Base-by-base conservation (phyloP, 92 coral and sea anemone species). In the Micromussa lordhowensis region DNA sequence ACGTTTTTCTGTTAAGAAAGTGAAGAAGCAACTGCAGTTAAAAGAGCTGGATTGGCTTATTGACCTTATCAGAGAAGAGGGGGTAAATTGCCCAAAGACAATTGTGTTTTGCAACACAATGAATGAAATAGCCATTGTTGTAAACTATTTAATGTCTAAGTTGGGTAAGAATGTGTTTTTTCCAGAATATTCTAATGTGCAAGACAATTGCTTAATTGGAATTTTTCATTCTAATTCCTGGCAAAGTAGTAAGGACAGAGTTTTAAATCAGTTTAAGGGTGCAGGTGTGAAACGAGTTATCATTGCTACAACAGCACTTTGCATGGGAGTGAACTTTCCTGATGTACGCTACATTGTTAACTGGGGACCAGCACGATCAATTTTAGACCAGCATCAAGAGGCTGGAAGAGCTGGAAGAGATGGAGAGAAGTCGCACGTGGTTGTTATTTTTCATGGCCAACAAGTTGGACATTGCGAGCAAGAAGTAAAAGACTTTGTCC, bases 311-410 rank as follows among this genome's bases (percentile, higher is more conserved):
- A 90, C 95, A 26, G 95, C 93, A 0, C 72, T 93, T 19, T 90
- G 95, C 72, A 93, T 90, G 93, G 93, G 95, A 19, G 95, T 86
- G 28, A 90, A 93, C 82, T 90, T 90, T 38, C 93, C 95, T 24
- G 93, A 90, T 90, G 87, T 90, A 1, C 53, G 93, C 1, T 90
- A 82, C 70, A 82, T 92, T 31, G 36, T 92, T 38, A 90, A 92
- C 88, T 92, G 91, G 91, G 95, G 93, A 18, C 93, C 93, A 48
- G 91, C 95, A 22, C 87, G 93, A 30, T 74, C 93, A 22, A 86
- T 90, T 68, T 71, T 89, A 13, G 93, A 89, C 57, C 92, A 89
- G 51, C 88, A 85, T 69, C 95, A 92, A 77, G 85, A 92, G 86
- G 95, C 93, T 59, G 93, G 92, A 72, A 85, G 95, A 29, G 92